Conservation (phyloP, 2,797 vertebrate species). For the Pantherophis alleghaniensis region DNA sequence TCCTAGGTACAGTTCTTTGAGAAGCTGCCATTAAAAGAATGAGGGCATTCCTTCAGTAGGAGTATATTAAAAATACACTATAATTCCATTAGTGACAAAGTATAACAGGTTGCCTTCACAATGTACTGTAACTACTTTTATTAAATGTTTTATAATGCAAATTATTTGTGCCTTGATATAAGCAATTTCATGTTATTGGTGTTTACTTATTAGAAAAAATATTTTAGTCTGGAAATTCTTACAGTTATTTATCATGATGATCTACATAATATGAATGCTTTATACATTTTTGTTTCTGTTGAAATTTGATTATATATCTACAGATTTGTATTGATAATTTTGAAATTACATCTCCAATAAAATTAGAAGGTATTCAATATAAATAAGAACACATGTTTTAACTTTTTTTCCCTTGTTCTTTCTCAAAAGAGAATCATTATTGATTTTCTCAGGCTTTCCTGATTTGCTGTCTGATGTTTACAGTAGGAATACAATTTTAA, state of each 20-base stretch:
- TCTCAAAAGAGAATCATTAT: constrained; percentile 53
- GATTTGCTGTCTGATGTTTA: neutral
- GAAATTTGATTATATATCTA: constrained; percentile 65
- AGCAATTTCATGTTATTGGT: constrained; percentile 1
- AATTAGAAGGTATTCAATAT: constrained; percentile 70
- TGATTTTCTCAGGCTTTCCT: constrained; percentile 45
- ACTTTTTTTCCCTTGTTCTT: constrained; percentile 52
- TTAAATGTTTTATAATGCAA: rapidly evolving
- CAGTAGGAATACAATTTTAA: constrained; percentile 3
- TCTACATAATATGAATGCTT: constrained; percentile 50
- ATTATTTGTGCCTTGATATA: constrained; percentile 12
- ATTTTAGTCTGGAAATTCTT: constrained; percentile 45
- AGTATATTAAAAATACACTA: neutral
- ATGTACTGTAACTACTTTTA: neutral
- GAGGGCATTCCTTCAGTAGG: rapidly evolving
- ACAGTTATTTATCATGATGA: constrained; percentile 36
- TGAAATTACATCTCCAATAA: constrained; percentile 74
- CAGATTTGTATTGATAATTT: constrained; percentile 70
- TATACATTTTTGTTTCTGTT: constrained; percentile 61
- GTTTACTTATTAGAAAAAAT: constrained; percentile 35
- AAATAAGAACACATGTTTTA: constrained; percentile 59
- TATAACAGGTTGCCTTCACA: neutral
- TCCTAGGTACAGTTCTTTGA: neutral
- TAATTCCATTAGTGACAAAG: neutral
- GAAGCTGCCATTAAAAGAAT: neutral